A percentile compares a stretch with the other conserved stretches of the same genome.
Conservation (phyloP, 2,113 vertebrate species). For the Mobula hypostoma region DNA sequence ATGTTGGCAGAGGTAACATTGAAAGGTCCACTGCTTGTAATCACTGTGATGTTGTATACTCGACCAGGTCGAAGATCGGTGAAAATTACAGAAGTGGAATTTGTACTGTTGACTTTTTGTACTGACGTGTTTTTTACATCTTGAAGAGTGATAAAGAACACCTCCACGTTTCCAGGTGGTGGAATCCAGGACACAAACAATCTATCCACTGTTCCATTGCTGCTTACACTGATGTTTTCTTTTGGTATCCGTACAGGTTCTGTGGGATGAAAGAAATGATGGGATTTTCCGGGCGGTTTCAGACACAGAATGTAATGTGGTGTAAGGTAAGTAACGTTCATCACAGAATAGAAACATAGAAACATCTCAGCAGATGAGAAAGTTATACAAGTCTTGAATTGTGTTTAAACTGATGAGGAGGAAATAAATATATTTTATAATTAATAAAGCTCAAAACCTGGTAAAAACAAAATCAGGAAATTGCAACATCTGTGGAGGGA, state of each 20-base stretch:
- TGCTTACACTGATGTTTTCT: slow-evolving; percentile 40
- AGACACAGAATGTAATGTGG: too few relatives aligned
- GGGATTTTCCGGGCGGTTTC: not conserved
- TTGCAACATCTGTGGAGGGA: too few relatives aligned
- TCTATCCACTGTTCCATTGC: slow-evolving; percentile 45
- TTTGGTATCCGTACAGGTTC: slow-evolving; percentile 45
- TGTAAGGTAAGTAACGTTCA: not conserved
- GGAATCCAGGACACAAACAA: slow-evolving; percentile 49
- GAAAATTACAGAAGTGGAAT: slow-evolving; percentile 7
- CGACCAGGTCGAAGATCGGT: slow-evolving; percentile 44
- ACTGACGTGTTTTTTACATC: too few relatives aligned
- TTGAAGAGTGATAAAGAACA: slow-evolving; percentile 42
- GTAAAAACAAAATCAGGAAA: too few relatives aligned
- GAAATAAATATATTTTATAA: too few relatives aligned
- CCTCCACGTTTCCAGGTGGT: slow-evolving; percentile 45
- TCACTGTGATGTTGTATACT: slow-evolving; percentile 43
- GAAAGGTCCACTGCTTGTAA: slow-evolving; percentile 47
- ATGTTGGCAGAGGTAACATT: slow-evolving; percentile 40
- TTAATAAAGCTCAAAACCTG: too few relatives aligned
- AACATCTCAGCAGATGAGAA: not conserved
- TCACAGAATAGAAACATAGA: not conserved
- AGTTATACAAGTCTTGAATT: too few relatives aligned
- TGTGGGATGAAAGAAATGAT: slow-evolving; percentile 40
- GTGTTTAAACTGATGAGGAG: too few relatives aligned
- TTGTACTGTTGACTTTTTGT: rapidly evolving